Percentiles rank a stretch among this genome's conserved stretches.
Conservation (phyloP, 2,888 invertebrate genomes). For the Megaustenia siamemsis region DNA sequence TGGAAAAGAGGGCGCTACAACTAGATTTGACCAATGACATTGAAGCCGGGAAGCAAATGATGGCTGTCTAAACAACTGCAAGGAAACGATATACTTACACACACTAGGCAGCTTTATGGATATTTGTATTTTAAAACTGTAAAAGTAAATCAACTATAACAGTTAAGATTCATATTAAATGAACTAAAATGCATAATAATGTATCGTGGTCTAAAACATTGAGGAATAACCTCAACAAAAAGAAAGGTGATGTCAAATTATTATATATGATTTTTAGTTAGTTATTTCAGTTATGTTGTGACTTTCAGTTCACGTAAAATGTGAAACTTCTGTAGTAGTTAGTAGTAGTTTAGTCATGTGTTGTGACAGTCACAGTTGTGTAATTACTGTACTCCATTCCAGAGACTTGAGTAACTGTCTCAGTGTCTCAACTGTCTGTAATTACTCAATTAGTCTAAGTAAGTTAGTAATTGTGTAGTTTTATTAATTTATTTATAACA, state of each 20-base stretch:
- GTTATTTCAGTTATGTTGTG: background rate
- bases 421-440: too few species aligned
- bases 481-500: too few species aligned
- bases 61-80: slow-evolving; percentile 59
- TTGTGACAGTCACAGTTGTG: too few species aligned
- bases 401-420: too few species aligned
- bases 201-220: slow-evolving; percentile 70
- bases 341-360: too few species aligned
- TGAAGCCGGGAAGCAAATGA: slow-evolving; percentile 65
- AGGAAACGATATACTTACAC: too few species aligned
- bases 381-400: too few species aligned
- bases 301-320: background rate
- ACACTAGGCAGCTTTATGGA: too few species aligned
- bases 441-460: too few species aligned
- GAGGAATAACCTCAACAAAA: slow-evolving; percentile 66
- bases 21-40: slow-evolving; percentile 66
- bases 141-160: too few species aligned
- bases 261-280: background rate
- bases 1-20: slow-evolving; percentile 37
- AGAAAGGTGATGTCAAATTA: slow-evolving; percentile 70
- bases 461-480: too few species aligned
- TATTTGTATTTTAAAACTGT: too few species aligned
- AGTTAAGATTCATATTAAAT: slow-evolving; percentile 56
- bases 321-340: background rate
- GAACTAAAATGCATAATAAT: slow-evolving; percentile 59